Conservation (phyloP, 2,113 vertebrate species). For the Tyrannus savana region DNA sequence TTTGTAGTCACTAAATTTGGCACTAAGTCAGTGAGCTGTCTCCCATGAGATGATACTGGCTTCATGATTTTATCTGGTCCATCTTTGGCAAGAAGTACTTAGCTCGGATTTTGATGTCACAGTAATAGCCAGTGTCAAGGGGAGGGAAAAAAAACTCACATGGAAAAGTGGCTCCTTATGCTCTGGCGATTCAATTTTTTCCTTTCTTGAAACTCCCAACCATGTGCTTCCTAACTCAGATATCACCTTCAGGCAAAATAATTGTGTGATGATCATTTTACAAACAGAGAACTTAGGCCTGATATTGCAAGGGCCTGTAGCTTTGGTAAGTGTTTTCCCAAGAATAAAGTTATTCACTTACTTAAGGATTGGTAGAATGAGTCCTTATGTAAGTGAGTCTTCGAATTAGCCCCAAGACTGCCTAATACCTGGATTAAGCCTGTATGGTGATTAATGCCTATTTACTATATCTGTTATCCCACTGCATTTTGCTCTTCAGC, state of each 20-base stretch:
- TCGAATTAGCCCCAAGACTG: constrained; percentile 42
- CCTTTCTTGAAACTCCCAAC: neutral
- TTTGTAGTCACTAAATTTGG: constrained; percentile 50
- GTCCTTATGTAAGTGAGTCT: constrained; percentile 40
- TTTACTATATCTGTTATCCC: constrained; percentile 40
- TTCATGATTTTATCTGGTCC: constrained; percentile 28
- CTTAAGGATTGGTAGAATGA: neutral
- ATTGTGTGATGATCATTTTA: neutral
- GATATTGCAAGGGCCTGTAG: neutral
- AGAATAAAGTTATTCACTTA: constrained; percentile 34
- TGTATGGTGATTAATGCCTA: constrained; percentile 60
- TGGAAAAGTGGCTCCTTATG: constrained; percentile 4
- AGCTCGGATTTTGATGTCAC: constrained; percentile 46
- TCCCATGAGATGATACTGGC: constrained; percentile 28
- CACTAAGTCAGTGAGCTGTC: constrained; percentile 30
- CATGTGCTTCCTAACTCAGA: neutral
- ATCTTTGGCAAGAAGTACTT: constrained; percentile 34
- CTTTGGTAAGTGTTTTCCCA: neutral
- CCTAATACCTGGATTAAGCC: constrained; percentile 51
- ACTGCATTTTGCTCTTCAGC: constrained; percentile 51
- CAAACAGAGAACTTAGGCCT: neutral
- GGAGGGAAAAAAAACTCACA: rapidly evolving
- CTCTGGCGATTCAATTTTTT: neutral
- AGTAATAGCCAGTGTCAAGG: constrained; percentile 19
- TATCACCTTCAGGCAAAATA: constrained; percentile 7